Base-by-base conservation (phyloP, 2,113 vertebrate species). In the Smithornis capensis region DNA sequence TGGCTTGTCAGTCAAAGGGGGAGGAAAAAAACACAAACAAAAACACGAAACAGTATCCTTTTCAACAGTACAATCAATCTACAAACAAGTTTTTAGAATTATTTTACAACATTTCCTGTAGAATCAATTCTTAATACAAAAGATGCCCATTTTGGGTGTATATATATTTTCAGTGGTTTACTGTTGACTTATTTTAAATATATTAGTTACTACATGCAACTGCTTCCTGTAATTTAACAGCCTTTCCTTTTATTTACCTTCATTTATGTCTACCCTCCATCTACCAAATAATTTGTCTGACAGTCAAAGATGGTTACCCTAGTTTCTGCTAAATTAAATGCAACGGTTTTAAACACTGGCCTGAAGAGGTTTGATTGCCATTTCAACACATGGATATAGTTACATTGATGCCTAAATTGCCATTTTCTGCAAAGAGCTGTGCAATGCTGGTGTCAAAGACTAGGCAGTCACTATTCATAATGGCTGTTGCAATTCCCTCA, bases 401-500 rank as follows among this genome's bases (percentile, higher is more conserved):
- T 97, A 99, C 99, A 38, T 99, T 99, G 97, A 99, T 99, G 96
- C 99, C 99, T 98, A 99, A 98, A 97, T 99, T 99, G 93, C 99
- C 99, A 60, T 99, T 99, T 97, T 99, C 99, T 52, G 99, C 99
- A 90, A 99, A 99, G 79, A 99, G 99, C 98, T 99, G 99, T 96
- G 99, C 99, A 85, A 99, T 99, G 98, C 99, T 99, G 97, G 99
- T 99, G 98, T 99, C 99, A 68, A 99, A 99, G 93, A 99, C 99
- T 96, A 99, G 98, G 96, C 99, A 99, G 98, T 99, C 99, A 97
- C 99, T 99, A 97, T 99, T 99, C 99, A 99, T 99, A 96, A 99
- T 99, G 96, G 99, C 99, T 19, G 99, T 99, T 92, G 99, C 99
- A 92, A 99, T 99, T 95, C 99, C 99, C 97, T 99, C 99, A 47